Evolutionary conservation across 2,113 vertebrate genomes (phyloP).

Genomic region (Rhineura floridana): DNA sequence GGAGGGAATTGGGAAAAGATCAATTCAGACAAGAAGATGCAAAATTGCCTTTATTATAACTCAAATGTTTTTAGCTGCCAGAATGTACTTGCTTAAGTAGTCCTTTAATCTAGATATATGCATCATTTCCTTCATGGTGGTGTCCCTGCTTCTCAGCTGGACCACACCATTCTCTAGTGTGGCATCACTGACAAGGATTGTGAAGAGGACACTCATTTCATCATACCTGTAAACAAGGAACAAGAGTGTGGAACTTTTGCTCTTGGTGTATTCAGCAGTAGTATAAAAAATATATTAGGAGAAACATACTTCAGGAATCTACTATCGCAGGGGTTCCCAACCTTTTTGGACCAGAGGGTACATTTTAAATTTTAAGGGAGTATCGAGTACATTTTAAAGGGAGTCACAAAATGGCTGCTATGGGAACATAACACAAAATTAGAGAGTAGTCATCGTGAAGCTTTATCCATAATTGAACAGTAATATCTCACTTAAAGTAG

Average conservation of each 20-base stretch:
- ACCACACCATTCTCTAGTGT: slow-evolving; percentile 91
- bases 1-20: background rate
- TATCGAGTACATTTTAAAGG: too few species aligned
- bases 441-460: too few species aligned
- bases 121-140: slow-evolving; percentile 92
- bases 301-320: background rate
- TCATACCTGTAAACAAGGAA: slow-evolving; percentile 83
- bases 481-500: too few species aligned
- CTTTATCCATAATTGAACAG: too few species aligned
- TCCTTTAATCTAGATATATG: slow-evolving; percentile 90
- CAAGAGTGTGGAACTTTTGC: background rate
- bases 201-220: slow-evolving; percentile 95
- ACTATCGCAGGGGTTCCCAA: background rate
- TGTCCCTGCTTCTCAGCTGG: slow-evolving; percentile 90
- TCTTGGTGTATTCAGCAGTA: background rate
- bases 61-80: slow-evolving; percentile 77
- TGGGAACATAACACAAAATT: too few species aligned
- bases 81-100: slow-evolving; percentile 87
- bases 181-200: slow-evolving; percentile 81
- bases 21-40: slow-evolving; percentile 11
- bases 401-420: too few species aligned
- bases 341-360: too few species aligned
- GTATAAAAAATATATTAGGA: background rate
- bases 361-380: too few species aligned
- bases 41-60: slow-evolving; percentile 67